Evolutionary conservation across 2,797 vertebrate genomes (phyloP).

Genomic region (Fringilla coelebs): DNA sequence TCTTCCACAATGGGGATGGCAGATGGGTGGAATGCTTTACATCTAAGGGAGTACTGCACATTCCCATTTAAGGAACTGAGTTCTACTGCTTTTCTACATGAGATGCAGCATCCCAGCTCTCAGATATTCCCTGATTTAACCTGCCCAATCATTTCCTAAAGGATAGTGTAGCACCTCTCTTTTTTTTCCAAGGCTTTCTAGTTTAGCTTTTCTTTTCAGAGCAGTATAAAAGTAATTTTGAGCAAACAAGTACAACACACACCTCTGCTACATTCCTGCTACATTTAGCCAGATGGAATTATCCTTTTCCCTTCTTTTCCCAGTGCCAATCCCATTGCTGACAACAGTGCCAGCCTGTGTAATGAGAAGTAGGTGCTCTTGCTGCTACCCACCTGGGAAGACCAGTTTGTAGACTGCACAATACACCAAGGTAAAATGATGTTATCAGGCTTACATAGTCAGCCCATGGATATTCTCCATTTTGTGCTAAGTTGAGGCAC

Average conservation of each 20-base stretch:
- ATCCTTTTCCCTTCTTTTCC: neutral
- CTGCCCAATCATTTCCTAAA: neutral
- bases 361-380: neutral
- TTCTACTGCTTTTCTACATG: neutral
- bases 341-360: neutral
- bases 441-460: neutral
- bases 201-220: neutral
- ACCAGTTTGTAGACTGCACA: neutral
- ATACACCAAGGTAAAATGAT: neutral
- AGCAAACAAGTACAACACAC: neutral
- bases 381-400: neutral
- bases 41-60: neutral
- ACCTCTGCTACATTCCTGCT: neutral
- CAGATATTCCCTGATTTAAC: neutral
- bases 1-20: neutral
- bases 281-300: neutral
- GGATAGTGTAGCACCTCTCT: neutral
- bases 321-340: accelerated
- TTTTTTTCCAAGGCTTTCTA: neutral
- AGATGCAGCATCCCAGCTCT: neutral
- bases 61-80: neutral
- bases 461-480: neutral
- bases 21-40: neutral
- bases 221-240: neutral
- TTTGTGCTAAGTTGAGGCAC: neutral